Percentiles rank a stretch among this genome's conserved stretches.
phyloP scores from a whole-genome alignment of 2,888 invertebrate species.

The Zygothrica quintamaculata region DNA sequence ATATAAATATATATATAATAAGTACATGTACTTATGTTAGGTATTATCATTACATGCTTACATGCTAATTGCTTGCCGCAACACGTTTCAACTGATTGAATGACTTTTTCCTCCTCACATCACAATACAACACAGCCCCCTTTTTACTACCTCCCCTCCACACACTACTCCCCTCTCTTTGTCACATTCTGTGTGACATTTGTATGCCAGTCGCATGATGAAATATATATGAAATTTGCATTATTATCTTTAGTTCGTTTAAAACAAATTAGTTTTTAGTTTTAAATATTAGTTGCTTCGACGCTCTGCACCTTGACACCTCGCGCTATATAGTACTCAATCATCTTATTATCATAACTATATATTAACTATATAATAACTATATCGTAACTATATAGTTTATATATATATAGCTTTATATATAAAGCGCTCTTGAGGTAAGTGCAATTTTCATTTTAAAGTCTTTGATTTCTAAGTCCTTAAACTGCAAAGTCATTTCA shows the following conservation, averaged over 20 bases:
- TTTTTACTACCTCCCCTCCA: not conserved
- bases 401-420: no score
- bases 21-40: constrained; percentile 4
- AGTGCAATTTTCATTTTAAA: no score
- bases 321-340: no score
- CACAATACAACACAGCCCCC: no score
- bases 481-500: no score
- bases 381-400: no score
- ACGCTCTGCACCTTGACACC: constrained; percentile 17
- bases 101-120: constrained; percentile 5
- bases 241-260: constrained; percentile 17
- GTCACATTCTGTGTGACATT: not conserved
- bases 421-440: no score
- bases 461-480: no score
- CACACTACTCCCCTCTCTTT: not conserved
- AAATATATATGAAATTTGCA: constrained; percentile 45
- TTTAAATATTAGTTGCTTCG: constrained; percentile 36
- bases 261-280: constrained; percentile 1
- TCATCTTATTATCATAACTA: no score
- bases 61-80: constrained; percentile 10
- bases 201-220: constrained; percentile 39
- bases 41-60: constrained; percentile 48
- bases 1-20: constrained; percentile 31
- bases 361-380: no score
- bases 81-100: constrained; percentile 3